phyloP scores from a whole-genome alignment of 2,113 vertebrate genomes.

The Bucco capensis region DNA sequence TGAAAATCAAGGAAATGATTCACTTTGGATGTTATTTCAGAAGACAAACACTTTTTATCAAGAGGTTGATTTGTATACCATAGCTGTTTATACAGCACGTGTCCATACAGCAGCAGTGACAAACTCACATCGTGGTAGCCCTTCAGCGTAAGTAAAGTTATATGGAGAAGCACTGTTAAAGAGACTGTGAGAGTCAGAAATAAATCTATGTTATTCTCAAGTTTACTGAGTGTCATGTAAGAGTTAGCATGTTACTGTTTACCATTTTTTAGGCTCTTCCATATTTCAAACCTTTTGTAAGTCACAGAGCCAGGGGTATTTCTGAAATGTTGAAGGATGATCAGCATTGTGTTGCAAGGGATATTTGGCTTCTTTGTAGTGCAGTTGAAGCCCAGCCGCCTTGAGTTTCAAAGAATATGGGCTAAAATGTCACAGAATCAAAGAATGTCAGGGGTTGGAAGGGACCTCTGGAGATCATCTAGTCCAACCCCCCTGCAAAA shows the following conservation, averaged over 20 bases:
- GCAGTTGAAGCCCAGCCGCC: background rate
- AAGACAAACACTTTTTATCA: background rate
- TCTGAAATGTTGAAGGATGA: background rate
- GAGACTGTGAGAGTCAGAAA: background rate
- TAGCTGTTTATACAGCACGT: background rate
- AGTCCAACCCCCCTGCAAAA: no score
- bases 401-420: background rate
- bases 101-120: background rate
- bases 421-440: no score
- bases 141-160: background rate
- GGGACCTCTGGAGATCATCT: no score
- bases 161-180: background rate
- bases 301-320: background rate
- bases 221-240: background rate
- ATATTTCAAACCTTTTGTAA: fast-evolving
- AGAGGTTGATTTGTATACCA: background rate
- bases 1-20: background rate
- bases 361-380: background rate
- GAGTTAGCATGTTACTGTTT: background rate
- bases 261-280: background rate
- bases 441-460: no score
- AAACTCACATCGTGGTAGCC: background rate
- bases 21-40: background rate
- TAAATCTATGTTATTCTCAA: background rate
- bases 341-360: background rate